A percentile compares a stretch with the other conserved stretches of the same genome.
Evolutionary conservation across 2,888 invertebrate genomes (phyloP).

Genomic region (Metopia argyrocephala): DNA sequence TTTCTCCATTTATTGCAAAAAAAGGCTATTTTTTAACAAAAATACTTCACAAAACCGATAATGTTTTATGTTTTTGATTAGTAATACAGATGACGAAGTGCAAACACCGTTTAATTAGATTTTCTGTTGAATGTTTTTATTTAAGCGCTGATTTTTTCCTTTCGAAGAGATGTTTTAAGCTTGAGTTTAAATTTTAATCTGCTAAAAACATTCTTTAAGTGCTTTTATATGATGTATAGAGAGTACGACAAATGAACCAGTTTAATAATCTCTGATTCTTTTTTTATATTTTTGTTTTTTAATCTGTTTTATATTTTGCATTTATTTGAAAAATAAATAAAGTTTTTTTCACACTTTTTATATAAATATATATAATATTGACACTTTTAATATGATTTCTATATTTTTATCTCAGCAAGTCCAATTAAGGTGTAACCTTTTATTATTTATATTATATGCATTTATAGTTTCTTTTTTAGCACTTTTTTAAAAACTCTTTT

Average conservation of each 20-base stretch:
- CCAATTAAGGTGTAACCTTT: conserved; percentile 23
- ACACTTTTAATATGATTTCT: neutral
- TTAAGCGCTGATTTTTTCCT: conserved; percentile 2
- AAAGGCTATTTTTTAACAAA: conserved; percentile 1
- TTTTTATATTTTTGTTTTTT: conserved; percentile 53
- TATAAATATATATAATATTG: conserved; percentile 5
- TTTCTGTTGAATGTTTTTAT: conserved; percentile 1
- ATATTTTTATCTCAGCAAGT: neutral
- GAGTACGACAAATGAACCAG: conserved; percentile 45
- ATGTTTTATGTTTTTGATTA: neutral
- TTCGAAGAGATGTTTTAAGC: conserved; percentile 32
- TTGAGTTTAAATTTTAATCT: conserved; percentile 41
- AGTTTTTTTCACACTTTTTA: conserved; percentile 25
- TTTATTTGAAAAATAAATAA: neutral
- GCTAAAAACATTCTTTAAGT: conserved; percentile 27
- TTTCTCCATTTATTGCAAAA: conserved; percentile 76
- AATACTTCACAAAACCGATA: conserved; percentile 14
- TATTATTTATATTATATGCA: no score
- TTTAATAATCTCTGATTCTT: conserved; percentile 61
- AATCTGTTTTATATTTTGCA: conserved; percentile 28
- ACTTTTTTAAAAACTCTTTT: conserved; percentile 10
- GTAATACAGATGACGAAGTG: no score
- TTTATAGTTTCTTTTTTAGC: no score
- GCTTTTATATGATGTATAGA: conserved; percentile 7
- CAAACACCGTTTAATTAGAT: no score